A percentile compares a stretch with the other conserved stretches of the same genome.
Conservation (phyloP, 2,797 vertebrate species). For the Falco naumanni region DNA sequence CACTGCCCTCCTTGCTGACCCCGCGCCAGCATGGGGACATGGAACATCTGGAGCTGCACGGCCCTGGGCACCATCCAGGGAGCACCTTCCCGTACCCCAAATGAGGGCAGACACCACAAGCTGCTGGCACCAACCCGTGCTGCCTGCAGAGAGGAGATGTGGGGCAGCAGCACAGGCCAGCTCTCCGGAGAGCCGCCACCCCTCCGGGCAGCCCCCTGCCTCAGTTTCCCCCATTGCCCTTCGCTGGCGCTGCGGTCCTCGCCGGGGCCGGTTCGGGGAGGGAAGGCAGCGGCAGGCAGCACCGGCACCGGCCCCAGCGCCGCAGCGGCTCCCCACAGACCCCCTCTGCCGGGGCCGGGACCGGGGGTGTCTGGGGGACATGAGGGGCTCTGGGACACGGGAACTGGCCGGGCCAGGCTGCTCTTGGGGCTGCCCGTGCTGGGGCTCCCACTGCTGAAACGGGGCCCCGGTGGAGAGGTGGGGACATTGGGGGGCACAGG, state of each 20-base stretch:
- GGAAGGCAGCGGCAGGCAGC: not conserved
- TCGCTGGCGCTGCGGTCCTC: not conserved
- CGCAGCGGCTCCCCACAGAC: fast-evolving
- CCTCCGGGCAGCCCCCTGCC: not conserved
- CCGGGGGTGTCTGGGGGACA: not conserved
- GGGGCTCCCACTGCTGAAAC: not conserved
- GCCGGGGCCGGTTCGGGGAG: not conserved
- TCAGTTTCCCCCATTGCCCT: not conserved
- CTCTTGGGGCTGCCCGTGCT: not conserved
- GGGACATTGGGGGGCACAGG: not conserved
- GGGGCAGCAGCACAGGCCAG: not conserved
- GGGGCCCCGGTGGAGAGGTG: not conserved
- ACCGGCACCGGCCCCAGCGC: not conserved
- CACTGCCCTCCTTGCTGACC: not conserved
- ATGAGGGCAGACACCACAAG: not conserved
- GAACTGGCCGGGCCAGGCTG: not conserved
- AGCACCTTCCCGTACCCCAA: not conserved
- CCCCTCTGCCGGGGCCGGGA: fast-evolving
- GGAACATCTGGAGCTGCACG: fast-evolving
- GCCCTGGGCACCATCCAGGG: too few species aligned
- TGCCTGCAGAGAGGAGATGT: not conserved
- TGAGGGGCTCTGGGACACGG: not conserved
- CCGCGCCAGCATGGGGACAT: fast-evolving
- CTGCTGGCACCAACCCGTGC: not conserved
- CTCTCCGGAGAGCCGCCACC: not conserved